Evolutionary conservation across 2,797 vertebrate genomes (phyloP).

Genomic region (Benthosema pterotum): DNA sequence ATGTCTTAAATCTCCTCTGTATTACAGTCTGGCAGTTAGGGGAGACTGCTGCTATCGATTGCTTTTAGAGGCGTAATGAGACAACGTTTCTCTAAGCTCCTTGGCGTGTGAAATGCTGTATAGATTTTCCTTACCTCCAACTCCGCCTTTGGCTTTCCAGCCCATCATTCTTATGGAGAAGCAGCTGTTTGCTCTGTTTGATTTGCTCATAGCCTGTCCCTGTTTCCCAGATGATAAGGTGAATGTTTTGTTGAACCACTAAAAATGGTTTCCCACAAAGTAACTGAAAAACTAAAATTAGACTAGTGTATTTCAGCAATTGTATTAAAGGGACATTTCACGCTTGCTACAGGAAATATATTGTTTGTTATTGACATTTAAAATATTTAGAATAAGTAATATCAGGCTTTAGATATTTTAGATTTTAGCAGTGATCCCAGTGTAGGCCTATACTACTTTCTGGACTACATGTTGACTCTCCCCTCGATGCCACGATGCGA

Average conservation of each 20-base stretch:
- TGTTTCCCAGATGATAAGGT: constrained; percentile 29
- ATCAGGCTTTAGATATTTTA: no score
- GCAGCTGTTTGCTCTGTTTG: constrained; percentile 30
- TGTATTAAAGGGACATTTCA: no score
- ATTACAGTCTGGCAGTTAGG: constrained; percentile 22
- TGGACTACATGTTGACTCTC: no score
- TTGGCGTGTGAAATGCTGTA: constrained; percentile 56
- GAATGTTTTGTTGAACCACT: not conserved
- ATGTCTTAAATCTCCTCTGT: constrained; percentile 28
- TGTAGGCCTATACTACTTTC: no score
- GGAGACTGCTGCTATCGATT: constrained; percentile 48
- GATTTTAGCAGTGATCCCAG: no score
- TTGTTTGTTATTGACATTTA: no score
- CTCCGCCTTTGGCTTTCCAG: constrained; percentile 43
- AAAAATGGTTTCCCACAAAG: no score
- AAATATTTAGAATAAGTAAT: no score
- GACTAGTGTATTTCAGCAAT: no score
- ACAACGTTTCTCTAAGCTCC: constrained; percentile 52
- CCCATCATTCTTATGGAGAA: constrained; percentile 14
- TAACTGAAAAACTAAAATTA: no score
- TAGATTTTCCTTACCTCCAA: constrained; percentile 48
- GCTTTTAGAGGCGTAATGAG: constrained; percentile 34
- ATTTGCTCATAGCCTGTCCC: constrained; percentile 9
- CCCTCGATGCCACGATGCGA: no score
- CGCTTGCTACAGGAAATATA: no score